Base-by-base conservation (phyloP, 2,113 vertebrate genomes). In the Carollia perspicillata region DNA sequence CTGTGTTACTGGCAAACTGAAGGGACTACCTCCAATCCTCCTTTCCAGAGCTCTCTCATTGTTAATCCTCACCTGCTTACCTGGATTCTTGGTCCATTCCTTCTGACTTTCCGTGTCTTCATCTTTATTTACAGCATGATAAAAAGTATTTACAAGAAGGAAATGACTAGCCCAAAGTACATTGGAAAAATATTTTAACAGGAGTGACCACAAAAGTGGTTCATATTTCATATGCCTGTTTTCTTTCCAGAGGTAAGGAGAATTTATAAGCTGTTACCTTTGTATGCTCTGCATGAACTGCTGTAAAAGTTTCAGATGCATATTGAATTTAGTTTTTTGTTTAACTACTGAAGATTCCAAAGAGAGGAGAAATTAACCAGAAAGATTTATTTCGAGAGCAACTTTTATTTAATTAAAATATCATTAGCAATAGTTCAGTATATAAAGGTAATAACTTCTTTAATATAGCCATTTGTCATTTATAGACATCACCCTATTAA, bases 401-500 rank as follows among this genome's bases (percentile, higher is more conserved):
- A 72, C 49, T 91, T 87, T 95, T 86, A 94, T 93, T 93, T 96
- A 90, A 86, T 93, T 94, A 95, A 95, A 96, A 88, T 95, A 94
- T 89, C 13, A 28, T 72, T 93, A 84, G 68, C 12, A 68, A 89
- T 94, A 72, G 40, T 83, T 96, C 78, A 83, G 18, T 79, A 93
- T 86, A 40, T 93, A 86, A 96, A 92, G 83, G 84, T 90, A 97
- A 85, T 80, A 96, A 85, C 68, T 74, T 94, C 69, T 94, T 89
- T 94, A 86, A 84, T 93, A 74, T 23, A 89, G 63, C 83, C 72
- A 71, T 94, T 92, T 96, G 84, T 94, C 84, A 84, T 96, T 95
- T 96, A 90, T 85, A 85, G 74, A 84, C 66, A 93, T 22, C 69
- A 95, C 20, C 60, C 60, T 77, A 83, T 96, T 97, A 96, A 77